Evolutionary conservation across 2,888 invertebrate genomes (phyloP), one percentile per base, ranked within the genome.

Genomic region (Sycophila texana): DNA sequence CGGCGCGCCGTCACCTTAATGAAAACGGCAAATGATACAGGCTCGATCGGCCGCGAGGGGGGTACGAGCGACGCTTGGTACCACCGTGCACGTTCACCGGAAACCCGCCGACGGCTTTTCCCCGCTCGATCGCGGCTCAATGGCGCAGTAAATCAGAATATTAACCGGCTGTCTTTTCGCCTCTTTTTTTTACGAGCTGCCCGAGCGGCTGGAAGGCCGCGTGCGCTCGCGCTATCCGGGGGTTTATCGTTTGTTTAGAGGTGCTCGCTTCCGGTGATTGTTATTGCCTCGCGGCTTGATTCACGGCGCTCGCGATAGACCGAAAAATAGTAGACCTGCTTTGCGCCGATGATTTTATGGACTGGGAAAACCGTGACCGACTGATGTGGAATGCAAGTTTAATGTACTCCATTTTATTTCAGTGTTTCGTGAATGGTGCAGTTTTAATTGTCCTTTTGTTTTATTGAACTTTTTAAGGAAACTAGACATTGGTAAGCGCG

Each of bases 131-230:
- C 57, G 68, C 74, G 73, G 82, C 83, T 83, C 86, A 84, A 81
- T 81, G 74, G 61, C 68, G 72, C 73, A 83, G 82, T 85, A 85
- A 86, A 85, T 85, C 85, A 86, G 83, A 84, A 26, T 84, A 85
- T 85, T 85, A 85, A 85, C 82, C 85, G 79, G 51, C 49, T 26
- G 68, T 49, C 58, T 63, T 77, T 65, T 77, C 65, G 65, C 57
- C 61, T 14, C 30, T 18, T 22, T 12, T 58, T 13, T 39, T 16
- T 39, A 14, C 10, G 10, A 51, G 51, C 51, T 14, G 51, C 51
- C 13, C 51, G 51, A 10, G 51, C 51, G 26, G 26, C 26, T 26
- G 26, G 26, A 26, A 26, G 22, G 58, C 58, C 12, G 22, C 20
- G 20, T 22, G 58, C 5, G 22, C 22, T 22, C 10, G 47, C 18